Conservation (phyloP, 2,888 invertebrate genomes). For the Drosophila eohydei region DNA sequence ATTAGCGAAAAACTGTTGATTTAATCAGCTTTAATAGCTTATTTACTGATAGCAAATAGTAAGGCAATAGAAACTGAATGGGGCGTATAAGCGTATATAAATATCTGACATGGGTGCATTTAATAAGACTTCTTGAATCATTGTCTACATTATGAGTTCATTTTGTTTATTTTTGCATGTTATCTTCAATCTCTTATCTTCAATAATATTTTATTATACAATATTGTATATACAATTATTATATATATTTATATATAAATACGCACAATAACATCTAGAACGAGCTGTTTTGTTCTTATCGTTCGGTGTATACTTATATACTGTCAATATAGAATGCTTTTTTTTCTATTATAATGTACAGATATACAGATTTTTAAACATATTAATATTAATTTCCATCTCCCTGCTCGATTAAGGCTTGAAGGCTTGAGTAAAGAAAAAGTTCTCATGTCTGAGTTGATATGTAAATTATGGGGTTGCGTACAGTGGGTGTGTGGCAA, state of each 20-base stretch:
- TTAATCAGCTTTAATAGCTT: neutral
- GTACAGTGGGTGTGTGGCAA: constrained; percentile 5
- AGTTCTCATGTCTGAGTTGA: neutral
- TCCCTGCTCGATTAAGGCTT: neutral
- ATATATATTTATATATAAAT: neutral
- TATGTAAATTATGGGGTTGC: constrained; percentile 1
- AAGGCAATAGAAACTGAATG: too few species aligned
- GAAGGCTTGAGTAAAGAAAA: neutral
- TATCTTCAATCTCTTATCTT: neutral
- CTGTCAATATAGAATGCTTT: neutral
- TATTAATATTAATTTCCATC: neutral
- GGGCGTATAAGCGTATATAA: neutral
- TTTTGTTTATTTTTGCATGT: neutral
- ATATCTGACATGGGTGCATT: neutral
- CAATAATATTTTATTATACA: neutral
- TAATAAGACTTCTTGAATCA: neutral
- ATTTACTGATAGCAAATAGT: neutral
- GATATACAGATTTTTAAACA: neutral
- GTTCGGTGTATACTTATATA: constrained; percentile 2
- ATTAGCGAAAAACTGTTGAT: neutral
- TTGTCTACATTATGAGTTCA: neutral
- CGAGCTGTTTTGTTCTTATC: constrained; percentile 1
- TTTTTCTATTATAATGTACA: neutral
- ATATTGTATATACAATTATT: neutral
- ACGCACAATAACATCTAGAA: neutral